Conservation (phyloP, 2,888 invertebrate species). For the Limnephilus auricula region DNA sequence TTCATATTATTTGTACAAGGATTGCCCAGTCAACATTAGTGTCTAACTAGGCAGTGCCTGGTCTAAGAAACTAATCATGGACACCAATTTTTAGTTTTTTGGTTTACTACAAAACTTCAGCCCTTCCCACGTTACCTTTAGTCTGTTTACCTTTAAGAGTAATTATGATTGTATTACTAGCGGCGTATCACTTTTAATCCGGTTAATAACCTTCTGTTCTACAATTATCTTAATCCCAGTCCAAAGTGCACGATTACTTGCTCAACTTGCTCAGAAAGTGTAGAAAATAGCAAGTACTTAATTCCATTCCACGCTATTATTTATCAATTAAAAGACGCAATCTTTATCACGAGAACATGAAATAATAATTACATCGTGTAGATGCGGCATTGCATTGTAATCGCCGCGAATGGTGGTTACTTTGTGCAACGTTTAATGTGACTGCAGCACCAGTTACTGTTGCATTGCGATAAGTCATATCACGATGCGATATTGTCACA, state of each 20-base stretch:
- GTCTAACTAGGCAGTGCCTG: no score
- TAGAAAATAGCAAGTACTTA: background rate
- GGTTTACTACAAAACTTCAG: background rate
- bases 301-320: conserved; percentile 2
- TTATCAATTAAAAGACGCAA: conserved; percentile 35
- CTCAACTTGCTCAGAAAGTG: conserved; percentile 18
- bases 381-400: background rate
- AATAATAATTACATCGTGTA: conserved; percentile 2
- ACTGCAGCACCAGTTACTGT: background rate
- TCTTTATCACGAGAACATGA: conserved; percentile 19
- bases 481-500: conserved; percentile 7
- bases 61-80: no score
- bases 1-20: no score
- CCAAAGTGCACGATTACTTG: conserved; percentile 4
- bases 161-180: background rate
- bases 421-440: conserved; percentile 6
- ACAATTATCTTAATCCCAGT: background rate
- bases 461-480: background rate
- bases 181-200: background rate
- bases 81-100: no score
- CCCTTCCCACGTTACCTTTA: background rate
- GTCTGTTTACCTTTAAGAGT: background rate
- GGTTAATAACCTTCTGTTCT: background rate
- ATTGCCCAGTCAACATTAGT: no score
- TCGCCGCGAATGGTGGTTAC: background rate